Conservation (phyloP, 2,888 invertebrate species). For the Luperina testacea region DNA sequence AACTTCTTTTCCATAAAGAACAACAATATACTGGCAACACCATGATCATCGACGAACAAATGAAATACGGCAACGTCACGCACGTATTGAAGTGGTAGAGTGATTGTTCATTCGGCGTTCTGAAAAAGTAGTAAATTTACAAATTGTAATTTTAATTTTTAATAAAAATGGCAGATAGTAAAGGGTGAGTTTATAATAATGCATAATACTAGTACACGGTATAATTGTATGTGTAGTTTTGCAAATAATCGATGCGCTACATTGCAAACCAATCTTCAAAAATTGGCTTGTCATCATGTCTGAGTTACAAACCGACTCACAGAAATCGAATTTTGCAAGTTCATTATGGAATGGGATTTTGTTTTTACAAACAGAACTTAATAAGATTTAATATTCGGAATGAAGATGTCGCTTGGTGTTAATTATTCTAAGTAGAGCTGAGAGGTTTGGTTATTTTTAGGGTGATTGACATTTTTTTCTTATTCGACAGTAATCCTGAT, state of each 20-base stretch:
- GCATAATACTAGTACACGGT: constrained; percentile 41
- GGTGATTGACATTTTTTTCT: constrained; percentile 63
- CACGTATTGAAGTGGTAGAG: constrained; percentile 80
- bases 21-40: constrained; percentile 74
- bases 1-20: constrained; percentile 68
- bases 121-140: constrained; percentile 79
- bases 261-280: constrained; percentile 77
- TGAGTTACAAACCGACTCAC: constrained; percentile 72
- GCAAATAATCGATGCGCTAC: constrained; percentile 62
- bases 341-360: constrained; percentile 40
- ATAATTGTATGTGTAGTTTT: constrained; percentile 29
- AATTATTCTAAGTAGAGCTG: constrained; percentile 6
- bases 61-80: constrained; percentile 91
- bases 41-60: constrained; percentile 83
- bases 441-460: constrained; percentile 58
- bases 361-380: constrained; percentile 16
- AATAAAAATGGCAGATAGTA: constrained; percentile 89
- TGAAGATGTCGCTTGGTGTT: constrained; percentile 16
- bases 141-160: constrained; percentile 79
- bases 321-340: constrained; percentile 68
- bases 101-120: constrained; percentile 84
- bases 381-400: constrained; percentile 1
- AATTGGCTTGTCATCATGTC: constrained; percentile 91
- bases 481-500: constrained; percentile 91
- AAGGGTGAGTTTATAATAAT: constrained; percentile 83